A percentile compares a stretch with the other conserved stretches of the same genome.
Conservation (phyloP, 2,797 vertebrate genomes). For the Paguma larvata region DNA sequence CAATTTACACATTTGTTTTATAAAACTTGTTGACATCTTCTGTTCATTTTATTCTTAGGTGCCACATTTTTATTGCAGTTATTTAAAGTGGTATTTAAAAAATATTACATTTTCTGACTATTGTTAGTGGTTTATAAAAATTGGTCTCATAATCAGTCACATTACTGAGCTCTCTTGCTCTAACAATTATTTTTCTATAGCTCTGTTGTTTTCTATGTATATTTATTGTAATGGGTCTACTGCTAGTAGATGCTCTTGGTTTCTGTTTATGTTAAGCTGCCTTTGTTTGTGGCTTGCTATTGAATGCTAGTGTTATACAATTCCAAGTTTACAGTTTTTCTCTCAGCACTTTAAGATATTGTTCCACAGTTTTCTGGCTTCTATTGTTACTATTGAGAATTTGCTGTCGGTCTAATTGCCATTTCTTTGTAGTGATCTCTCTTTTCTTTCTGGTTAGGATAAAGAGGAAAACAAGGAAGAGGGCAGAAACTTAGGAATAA, state of each 20-base stretch:
- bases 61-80: conserved; percentile 10
- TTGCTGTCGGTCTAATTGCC: conserved; percentile 5
- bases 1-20: background rate
- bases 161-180: conserved; percentile 14
- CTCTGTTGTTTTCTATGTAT: background rate
- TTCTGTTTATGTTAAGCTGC: conserved; percentile 51
- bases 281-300: background rate
- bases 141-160: conserved; percentile 13
- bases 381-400: conserved; percentile 38
- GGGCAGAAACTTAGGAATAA: background rate
- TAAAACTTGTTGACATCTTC: background rate
- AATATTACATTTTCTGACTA: conserved; percentile 5
- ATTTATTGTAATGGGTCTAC: background rate
- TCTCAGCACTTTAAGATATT: conserved; percentile 6
- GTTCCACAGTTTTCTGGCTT: conserved; percentile 8
- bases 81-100: conserved; percentile 27
- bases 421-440: conserved; percentile 48
- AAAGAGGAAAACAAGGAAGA: background rate
- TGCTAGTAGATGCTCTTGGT: background rate
- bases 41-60: background rate
- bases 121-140: conserved; percentile 8
- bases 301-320: background rate
- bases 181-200: background rate
- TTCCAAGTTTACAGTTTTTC: background rate
- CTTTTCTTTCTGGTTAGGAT: conserved; percentile 31